Evolutionary conservation across 1,140 invertebrate species (phyloP), one percentile per base, ranked within the genome.

Genomic region (Brachionus asplanchnoidis): DNA sequence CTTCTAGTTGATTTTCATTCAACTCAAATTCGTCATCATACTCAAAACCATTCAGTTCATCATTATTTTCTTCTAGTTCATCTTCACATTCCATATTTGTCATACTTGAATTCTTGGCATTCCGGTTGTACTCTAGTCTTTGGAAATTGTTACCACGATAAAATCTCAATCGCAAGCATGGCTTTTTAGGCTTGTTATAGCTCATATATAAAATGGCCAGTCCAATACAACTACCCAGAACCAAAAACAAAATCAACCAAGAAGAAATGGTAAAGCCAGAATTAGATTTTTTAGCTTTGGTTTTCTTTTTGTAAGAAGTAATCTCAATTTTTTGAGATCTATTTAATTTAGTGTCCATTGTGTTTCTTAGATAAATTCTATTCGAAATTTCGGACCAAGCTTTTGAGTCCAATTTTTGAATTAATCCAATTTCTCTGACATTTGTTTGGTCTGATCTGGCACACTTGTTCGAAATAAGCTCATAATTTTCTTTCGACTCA

Each of bases 11-110:
- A 44, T 75, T 75, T 40, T 50, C 73, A 28, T 77, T 77, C 17
- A 77, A 12, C 32, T 77, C 73, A 77, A 77, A 77, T 28, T 77
- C 73, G 32, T 77, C 73, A 26, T 77, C 73, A 28, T 77, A 77
- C 73, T 77, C 73, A 23, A 50, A 77, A 12, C 73, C 73, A 50
- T 77, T 77, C n/a, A 46, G 12, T 77, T 77, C 73, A 28, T 77
- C 73, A 50, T 77, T 77, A 23, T 77, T 77, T 20, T 77, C 73
- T 23, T 40, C 36, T 8, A 17, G 8, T 50, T 77, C 73, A 20
- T 77, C 44, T 23, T 77, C 73, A 26, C 26, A 23, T 26, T 77
- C 44, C 44, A 46, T 26, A 26, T 77, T 77, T 11, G 11, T 42
- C 68, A 73, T 40, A 11, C 68, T 73, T 73, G 68, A 73, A 77